Evolutionary conservation across 1,140 invertebrate genomes (phyloP).

Genomic region (Penaeus indicus): DNA sequence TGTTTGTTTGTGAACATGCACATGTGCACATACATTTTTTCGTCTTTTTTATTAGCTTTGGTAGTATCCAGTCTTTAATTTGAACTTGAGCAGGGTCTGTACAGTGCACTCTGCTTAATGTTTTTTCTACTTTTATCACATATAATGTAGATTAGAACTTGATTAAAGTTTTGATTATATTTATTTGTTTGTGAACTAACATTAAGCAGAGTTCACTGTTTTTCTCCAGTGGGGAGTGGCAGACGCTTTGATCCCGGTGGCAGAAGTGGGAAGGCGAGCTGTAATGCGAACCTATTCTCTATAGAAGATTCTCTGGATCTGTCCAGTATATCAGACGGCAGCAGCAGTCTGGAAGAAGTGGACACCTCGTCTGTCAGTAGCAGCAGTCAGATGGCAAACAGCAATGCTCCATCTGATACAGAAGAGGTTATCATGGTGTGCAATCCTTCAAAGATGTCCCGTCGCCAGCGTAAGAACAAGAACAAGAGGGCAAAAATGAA

Average conservation of each 20-base stretch:
- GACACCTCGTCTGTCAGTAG: conserved; percentile 41
- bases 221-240: conserved; percentile 56
- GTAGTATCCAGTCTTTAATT: background rate
- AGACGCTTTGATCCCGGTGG: conserved; percentile 57
- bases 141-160: background rate
- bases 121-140: conserved; percentile 11
- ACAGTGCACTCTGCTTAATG: conserved; percentile 62
- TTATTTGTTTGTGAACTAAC: conserved; percentile 30
- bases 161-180: conserved; percentile 1
- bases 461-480: conserved; percentile 52
- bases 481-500: conserved; percentile 39
- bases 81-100: conserved; percentile 40
- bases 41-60: background rate
- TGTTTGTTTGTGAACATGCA: too few relatives aligned
- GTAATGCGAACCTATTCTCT: background rate
- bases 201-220: conserved; percentile 64
- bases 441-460: conserved; percentile 32
- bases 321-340: conserved; percentile 27
- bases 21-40: too few relatives aligned
- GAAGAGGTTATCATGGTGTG: conserved; percentile 32
- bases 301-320: background rate
- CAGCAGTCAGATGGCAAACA: conserved; percentile 47
- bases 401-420: conserved; percentile 39
- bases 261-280: conserved; percentile 11
- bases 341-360: conserved; percentile 36